phyloP scores from a whole-genome alignment of 2,888 invertebrate genomes.

The Hylaea fasciaria region DNA sequence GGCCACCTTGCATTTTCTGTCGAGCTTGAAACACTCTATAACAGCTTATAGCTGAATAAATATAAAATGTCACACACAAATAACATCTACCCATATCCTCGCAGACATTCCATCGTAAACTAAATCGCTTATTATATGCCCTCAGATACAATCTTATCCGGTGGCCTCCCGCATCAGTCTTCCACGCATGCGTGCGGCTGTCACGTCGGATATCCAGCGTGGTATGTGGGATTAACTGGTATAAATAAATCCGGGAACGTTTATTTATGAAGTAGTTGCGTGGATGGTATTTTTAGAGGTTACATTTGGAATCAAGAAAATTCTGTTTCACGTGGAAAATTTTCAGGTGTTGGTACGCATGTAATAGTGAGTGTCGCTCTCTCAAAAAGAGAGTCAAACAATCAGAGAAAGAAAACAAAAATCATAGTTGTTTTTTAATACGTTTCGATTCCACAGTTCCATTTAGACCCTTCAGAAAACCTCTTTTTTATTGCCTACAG shows the following conservation, averaged over 20 bases:
- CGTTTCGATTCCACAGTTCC: not conserved
- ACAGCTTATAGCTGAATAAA: too few relatives aligned
- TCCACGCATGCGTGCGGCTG: constrained; percentile 39
- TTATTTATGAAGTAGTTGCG: constrained; percentile 2
- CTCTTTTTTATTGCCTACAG: constrained; percentile 23
- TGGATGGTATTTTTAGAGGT: constrained; percentile 3
- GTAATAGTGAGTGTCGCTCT: too few relatives aligned
- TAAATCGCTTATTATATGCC: constrained; percentile 20
- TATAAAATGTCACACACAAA: too few relatives aligned
- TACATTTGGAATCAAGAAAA: not conserved
- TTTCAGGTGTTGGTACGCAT: too few relatives aligned
- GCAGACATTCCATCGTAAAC: constrained; percentile 5
- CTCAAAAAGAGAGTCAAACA: too few relatives aligned
- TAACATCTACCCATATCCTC: not conserved
- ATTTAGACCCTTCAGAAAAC: constrained; percentile 10
- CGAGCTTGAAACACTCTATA: too few relatives aligned
- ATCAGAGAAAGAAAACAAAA: too few relatives aligned
- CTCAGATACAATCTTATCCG: constrained; percentile 31
- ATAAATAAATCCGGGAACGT: constrained; percentile 18
- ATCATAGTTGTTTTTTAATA: not conserved
- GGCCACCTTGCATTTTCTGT: too few relatives aligned
- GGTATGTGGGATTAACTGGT: constrained; percentile 33
- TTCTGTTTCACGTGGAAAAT: not conserved
- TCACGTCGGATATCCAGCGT: constrained; percentile 32
- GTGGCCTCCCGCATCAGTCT: constrained; percentile 39